Percentiles rank a stretch among this genome's conserved stretches.
Evolutionary conservation across 2,888 invertebrate species (phyloP).

Genomic region (Callyntrura sp.): DNA sequence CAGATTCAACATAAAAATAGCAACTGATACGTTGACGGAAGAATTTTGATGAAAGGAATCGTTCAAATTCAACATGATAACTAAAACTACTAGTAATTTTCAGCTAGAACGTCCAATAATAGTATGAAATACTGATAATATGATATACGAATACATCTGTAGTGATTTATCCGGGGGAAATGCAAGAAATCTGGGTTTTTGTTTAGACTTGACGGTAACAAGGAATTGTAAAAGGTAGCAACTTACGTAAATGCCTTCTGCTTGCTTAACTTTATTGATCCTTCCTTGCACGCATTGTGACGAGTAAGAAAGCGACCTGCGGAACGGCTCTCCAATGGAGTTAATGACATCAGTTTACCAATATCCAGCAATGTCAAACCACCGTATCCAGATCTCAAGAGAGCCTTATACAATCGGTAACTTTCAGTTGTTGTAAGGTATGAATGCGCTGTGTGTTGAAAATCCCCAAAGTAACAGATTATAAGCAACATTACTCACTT

Average conservation of each 20-base stretch:
- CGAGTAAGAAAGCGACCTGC: constrained; percentile 60
- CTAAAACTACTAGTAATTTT: too few relatives aligned
- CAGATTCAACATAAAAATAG: too few relatives aligned
- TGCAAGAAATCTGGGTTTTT: too few relatives aligned
- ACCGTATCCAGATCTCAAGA: constrained; percentile 53
- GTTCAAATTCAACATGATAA: too few relatives aligned
- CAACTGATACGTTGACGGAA: too few relatives aligned
- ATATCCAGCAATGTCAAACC: constrained; percentile 55
- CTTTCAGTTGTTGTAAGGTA: background rate
- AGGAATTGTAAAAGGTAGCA: background rate
- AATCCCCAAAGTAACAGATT: too few relatives aligned
- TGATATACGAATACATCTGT: too few relatives aligned
- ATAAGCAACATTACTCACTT: too few relatives aligned
- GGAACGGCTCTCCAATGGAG: constrained; percentile 66
- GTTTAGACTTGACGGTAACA: background rate
- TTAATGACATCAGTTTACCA: constrained; percentile 53
- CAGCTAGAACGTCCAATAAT: too few relatives aligned
- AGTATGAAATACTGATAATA: too few relatives aligned
- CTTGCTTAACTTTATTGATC: constrained; percentile 40
- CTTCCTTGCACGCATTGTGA: constrained; percentile 51
- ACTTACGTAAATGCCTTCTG: constrained; percentile 63
- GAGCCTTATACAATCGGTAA: constrained; percentile 13
- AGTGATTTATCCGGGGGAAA: too few relatives aligned
- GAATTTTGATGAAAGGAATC: too few relatives aligned
- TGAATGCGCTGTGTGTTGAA: constrained; percentile 4